These are phyloP conservation scores for Macrosteles quadrilineatus DNA, from an alignment of 1,140 invertebrate species.

Conservation along the genomic window DNA sequence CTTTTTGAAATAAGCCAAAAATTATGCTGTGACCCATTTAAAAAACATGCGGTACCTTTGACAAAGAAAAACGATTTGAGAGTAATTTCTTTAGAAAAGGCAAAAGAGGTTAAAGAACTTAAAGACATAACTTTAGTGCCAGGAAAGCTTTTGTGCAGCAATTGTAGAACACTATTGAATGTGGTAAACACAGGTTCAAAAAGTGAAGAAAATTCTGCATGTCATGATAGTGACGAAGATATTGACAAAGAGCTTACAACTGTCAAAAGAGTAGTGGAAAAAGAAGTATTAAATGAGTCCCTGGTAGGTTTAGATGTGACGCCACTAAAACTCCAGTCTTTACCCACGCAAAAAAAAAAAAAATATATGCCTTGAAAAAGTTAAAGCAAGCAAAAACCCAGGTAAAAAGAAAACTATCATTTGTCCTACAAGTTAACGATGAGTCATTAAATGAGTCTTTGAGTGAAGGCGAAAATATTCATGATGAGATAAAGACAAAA, in stretches of 20 bases:
- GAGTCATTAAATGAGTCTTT: background rate
- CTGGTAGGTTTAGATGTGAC: background rate
- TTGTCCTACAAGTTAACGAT: background rate
- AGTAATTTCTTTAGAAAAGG: background rate
- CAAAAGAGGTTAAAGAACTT: background rate
- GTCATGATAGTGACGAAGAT: background rate
- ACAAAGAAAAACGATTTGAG: background rate
- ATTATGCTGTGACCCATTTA: slow-evolving; percentile 2
- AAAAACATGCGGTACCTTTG: background rate
- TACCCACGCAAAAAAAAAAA: background rate
- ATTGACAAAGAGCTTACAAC: slow-evolving; percentile 7
- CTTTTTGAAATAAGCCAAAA: background rate
- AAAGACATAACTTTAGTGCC: slow-evolving; percentile 7
- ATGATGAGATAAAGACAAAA: background rate
- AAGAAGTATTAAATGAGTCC: background rate
- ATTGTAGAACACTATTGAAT: background rate
- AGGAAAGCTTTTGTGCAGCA: slow-evolving; percentile 3
- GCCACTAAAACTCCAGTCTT: background rate
- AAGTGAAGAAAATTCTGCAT: background rate
- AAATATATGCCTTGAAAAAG: background rate
- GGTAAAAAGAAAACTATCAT: background rate
- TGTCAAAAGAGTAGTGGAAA: background rate
- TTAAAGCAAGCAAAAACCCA: background rate
- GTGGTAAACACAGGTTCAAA: background rate
- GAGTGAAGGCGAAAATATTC: background rate